Evolutionary conservation across 2,888 invertebrate genomes (phyloP), one percentile per base, ranked within the genome.

Genomic region (Hydropsyche betteni): DNA sequence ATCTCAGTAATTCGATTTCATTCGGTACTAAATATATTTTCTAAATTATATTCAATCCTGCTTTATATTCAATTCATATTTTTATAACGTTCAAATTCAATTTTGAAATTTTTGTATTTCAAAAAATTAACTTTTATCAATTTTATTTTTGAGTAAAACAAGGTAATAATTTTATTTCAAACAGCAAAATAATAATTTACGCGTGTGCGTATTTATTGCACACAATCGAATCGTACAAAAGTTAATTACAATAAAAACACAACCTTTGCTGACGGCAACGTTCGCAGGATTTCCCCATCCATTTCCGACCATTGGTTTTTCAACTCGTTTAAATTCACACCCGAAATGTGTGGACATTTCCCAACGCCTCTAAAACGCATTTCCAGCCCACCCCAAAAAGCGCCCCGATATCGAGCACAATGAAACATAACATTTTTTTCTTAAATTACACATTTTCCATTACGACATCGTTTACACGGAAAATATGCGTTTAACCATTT

Each of bases 161-260:
- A 24, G 2, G 1, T 24, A 24, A 24, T 2, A 24, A 1, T 24
- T n/a, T n/a, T n/a, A n/a, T n/a, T n/a, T 6, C 44, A 7, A 44
- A 44, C 44, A 44, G 44, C 3, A 10, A 6, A 44, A 8, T 10
- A 44, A 10, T 1, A 6, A n/a, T 53, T 2, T 53, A 53, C 4
- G 24, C 24, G 53, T 53, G 4, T 8, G 16, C 16, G 16, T 16
- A 16, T 14, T 58, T 24, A 70, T 34, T 55, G 36, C 50, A 55
- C 58, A 51, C 75, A 72, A 72, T 70, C 72, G 71, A 68, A 61
- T 36, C 44, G 73, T 36, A 53, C 68, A 72, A 73, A 76, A 72
- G 76, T 76, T 76, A 76, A 76, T 76, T 76, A 76, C 64, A 51
- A 73, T 53, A 72, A 53, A 72, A 76, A 68, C 76, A 68, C 38